These are phyloP conservation scores for Andrena camellia DNA, from an alignment of 2,888 invertebrate species.

Conservation along the genomic window DNA sequence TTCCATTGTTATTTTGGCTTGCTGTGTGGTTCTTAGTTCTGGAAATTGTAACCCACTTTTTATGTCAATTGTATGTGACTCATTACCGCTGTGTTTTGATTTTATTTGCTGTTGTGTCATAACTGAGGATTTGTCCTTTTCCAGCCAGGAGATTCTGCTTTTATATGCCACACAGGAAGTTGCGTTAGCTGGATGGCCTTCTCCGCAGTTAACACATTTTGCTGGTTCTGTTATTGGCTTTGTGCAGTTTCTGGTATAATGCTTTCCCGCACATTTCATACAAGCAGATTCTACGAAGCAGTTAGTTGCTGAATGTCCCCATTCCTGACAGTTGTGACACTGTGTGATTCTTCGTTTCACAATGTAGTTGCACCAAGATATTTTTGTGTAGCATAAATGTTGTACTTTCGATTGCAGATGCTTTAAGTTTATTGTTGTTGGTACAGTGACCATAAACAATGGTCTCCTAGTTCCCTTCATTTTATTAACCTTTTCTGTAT, in stretches of 20 bases:
- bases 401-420: conserved; percentile 37
- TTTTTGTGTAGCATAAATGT: conserved; percentile 59
- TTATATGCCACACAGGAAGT: conserved; percentile 17
- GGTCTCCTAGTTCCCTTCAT: neutral
- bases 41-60: too few relatives aligned
- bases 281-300: conserved; percentile 67
- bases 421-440: neutral
- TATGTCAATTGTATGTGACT: too few relatives aligned
- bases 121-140: neutral
- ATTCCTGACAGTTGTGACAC: conserved; percentile 74
- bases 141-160: neutral
- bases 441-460: neutral
- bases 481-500: neutral
- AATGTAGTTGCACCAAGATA: conserved; percentile 66
- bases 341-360: conserved; percentile 68
- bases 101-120: too few relatives aligned
- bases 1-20: too few relatives aligned
- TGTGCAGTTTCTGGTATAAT: conserved; percentile 70
- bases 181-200: conserved; percentile 63
- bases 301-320: conserved; percentile 73
- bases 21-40: too few relatives aligned
- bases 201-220: conserved; percentile 74
- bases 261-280: conserved; percentile 70
- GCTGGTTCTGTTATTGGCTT: conserved; percentile 66
- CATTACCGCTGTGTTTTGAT: too few relatives aligned